Percentiles rank a stretch among this genome's conserved stretches.
Conservation (phyloP, 2,113 vertebrate species). For the Chinchilla lanigera region DNA sequence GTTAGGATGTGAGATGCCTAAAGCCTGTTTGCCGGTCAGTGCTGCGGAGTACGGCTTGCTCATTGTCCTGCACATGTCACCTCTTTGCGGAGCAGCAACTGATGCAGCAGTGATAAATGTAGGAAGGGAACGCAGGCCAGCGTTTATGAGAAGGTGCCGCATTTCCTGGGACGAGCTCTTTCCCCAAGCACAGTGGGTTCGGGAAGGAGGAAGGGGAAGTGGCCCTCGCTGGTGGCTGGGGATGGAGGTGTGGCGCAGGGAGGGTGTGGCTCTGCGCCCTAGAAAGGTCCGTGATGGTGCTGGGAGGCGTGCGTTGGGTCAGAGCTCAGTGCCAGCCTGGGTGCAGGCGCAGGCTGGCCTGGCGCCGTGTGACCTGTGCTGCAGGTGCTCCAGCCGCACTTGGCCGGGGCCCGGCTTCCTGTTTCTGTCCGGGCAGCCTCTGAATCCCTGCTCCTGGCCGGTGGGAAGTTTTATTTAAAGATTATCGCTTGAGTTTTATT, state of each 20-base stretch:
- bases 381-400: neutral
- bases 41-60: fast-evolving
- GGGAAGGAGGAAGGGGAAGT: fast-evolving
- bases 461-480: slow-evolving; percentile 59
- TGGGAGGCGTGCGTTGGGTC: fast-evolving
- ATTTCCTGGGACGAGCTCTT: fast-evolving
- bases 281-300: neutral
- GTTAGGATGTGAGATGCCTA: fast-evolving
- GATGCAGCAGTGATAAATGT: fast-evolving
- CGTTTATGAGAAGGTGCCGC: fast-evolving
- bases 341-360: neutral
- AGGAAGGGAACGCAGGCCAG: fast-evolving
- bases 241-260: fast-evolving
- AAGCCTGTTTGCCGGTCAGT: fast-evolving
- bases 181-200: neutral
- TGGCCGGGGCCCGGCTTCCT: fast-evolving
- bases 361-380: neutral
- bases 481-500: slow-evolving; percentile 68
- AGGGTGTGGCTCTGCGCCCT: neutral
- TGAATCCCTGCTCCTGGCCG: fast-evolving
- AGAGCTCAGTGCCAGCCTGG: fast-evolving
- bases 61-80: fast-evolving
- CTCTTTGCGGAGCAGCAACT: neutral
- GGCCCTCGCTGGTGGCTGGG: fast-evolving
- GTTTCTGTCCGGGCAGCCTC: neutral